Evolutionary conservation across 2,888 invertebrate species (phyloP).

Genomic region (Chrysina gloriosa): DNA sequence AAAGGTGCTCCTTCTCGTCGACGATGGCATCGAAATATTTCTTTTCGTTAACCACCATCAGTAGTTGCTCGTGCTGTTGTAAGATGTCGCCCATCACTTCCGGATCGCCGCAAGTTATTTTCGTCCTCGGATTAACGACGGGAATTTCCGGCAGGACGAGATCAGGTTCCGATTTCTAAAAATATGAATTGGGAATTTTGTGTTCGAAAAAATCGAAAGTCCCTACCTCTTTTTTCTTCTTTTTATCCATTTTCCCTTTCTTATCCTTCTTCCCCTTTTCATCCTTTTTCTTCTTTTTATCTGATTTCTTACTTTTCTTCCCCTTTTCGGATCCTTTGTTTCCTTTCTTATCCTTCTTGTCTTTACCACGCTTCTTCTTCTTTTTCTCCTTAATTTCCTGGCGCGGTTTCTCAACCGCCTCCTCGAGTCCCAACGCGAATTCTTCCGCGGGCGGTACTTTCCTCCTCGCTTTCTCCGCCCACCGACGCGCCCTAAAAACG

Average conservation of each 20-base stretch:
- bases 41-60: conserved; percentile 19
- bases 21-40: conserved; percentile 9
- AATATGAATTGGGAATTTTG: background rate
- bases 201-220: background rate
- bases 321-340: background rate
- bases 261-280: conserved; percentile 42
- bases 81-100: conserved; percentile 35
- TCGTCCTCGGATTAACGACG: conserved; percentile 41
- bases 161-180: background rate
- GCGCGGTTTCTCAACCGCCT: conserved; percentile 10
- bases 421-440: background rate
- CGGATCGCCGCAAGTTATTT: conserved; percentile 27
- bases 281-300: conserved; percentile 35
- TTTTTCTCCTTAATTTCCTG: background rate
- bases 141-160: conserved; percentile 45
- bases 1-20: conserved; percentile 21
- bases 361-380: conserved; percentile 9
- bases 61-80: conserved; percentile 25
- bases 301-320: conserved; percentile 12
- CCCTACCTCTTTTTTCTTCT: conserved; percentile 19
- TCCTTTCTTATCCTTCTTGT: conserved; percentile 29
- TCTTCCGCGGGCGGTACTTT: background rate
- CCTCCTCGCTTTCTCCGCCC: conserved; percentile 14
- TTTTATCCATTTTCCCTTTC: conserved; percentile 33
- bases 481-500: background rate